Evolutionary conservation across 1,140 invertebrate genomes (phyloP), one percentile per base, ranked within the genome.

Genomic region (Drosophila carrolli): DNA sequence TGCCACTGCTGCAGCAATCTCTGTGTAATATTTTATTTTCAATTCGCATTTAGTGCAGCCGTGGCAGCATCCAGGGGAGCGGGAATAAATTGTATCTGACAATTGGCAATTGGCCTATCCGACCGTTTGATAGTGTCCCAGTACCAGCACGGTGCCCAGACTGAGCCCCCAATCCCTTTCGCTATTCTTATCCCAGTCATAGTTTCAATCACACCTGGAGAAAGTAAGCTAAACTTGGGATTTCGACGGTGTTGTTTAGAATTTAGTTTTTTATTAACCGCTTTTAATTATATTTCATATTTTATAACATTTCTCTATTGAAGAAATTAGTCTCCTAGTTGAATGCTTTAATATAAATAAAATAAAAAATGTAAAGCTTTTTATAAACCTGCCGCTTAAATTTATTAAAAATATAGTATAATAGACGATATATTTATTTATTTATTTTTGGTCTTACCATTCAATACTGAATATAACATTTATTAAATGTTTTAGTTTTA

Each of bases 91-190:
- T 89, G 85, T 90, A 89, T 89, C 84, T 89, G 84, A 89, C 84
- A 89, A 89, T 89, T 89, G 84, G 84, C 84, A 89, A 89, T 89
- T 89, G 84, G 84, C 84, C 84, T 89, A 89, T 89, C 85, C 85
- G 77, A 78, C 77, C 73, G 68, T 89, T 89, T 89, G 84, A 88
- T 88, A 89, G 83, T 79, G 75, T 75, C 65, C 81, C 74, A 76
- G 70, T 38, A 61, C 66, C 76, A 83, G 59, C 6, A 44, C 32
- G 38, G 8, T 23, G 14, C 48, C 29, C 29, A 27, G 38, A 47
- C 57, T 61, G 14, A 40, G 37, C 44, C 44, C n/a, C 38, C 44
- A 14, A 14, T 5, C 23, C 48, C 2, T 51, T 35, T 51, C 6
- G 13, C 1, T 9, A 35, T 56, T 13, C 11, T 43, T 8, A 16